Percentiles rank a stretch among this genome's conserved stretches.
Evolutionary conservation across 2,888 invertebrate genomes (phyloP).

Genomic region (Antheraea assamensis): DNA sequence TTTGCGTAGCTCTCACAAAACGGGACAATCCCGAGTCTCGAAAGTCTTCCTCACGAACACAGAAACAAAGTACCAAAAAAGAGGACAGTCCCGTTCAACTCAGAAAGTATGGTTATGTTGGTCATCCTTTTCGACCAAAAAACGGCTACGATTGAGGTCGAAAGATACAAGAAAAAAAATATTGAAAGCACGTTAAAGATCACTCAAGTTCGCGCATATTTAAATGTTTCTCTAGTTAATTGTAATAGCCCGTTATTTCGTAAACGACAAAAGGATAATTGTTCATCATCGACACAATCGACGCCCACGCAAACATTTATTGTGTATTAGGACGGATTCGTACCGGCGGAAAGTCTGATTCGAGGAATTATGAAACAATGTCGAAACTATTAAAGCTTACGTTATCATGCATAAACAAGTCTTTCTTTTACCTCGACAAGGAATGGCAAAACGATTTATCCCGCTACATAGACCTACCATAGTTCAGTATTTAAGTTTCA

Average conservation of each 20-base stretch:
- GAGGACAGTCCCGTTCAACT: no score
- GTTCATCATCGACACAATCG: background rate
- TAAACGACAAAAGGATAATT: constrained; percentile 14
- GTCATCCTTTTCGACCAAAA: background rate
- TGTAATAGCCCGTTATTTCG: constrained; percentile 9
- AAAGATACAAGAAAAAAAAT: background rate
- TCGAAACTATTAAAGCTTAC: constrained; percentile 1
- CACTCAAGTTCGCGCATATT: constrained; percentile 4
- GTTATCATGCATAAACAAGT: constrained; percentile 18
- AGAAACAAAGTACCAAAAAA: background rate
- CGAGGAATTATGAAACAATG: constrained; percentile 3
- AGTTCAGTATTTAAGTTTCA: background rate
- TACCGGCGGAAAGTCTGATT: background rate
- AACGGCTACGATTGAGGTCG: background rate
- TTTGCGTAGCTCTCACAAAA: no score
- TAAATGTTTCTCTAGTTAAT: background rate
- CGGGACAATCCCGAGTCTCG: no score
- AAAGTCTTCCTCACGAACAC: background rate
- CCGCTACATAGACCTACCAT: constrained; percentile 30
- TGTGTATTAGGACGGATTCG: background rate
- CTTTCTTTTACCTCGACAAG: constrained; percentile 33
- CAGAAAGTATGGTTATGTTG: no score
- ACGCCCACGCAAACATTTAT: constrained; percentile 1
- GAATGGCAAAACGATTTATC: constrained; percentile 23
- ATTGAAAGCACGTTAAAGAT: constrained; percentile 11